A percentile compares a stretch with the other conserved stretches of the same genome.
phyloP scores from a whole-genome alignment of 2,888 invertebrate species.

The Rhabditoides inermis region DNA sequence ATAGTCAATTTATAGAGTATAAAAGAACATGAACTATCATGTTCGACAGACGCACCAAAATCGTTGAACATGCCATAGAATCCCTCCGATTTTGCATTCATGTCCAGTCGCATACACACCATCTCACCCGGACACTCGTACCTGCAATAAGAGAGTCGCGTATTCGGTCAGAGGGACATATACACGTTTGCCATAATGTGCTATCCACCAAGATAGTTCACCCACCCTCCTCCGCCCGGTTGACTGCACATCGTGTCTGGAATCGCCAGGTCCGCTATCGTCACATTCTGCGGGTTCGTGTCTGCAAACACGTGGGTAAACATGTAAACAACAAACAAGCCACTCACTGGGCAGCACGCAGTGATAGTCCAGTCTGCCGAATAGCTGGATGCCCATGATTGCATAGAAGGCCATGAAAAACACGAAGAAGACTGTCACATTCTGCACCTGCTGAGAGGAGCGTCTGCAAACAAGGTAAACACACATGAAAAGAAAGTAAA shows the following conservation, averaged over 20 bases:
- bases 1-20: too few species aligned
- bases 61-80: slow-evolving; percentile 93
- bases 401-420: slow-evolving; percentile 99
- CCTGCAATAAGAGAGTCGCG: slow-evolving; percentile 61
- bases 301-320: slow-evolving; percentile 13
- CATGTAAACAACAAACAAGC: not conserved
- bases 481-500: slow-evolving; percentile 5
- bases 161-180: not conserved
- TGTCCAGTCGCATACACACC: slow-evolving; percentile 85
- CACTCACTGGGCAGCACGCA: slow-evolving; percentile 70
- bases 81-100: slow-evolving; percentile 80
- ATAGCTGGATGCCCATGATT: slow-evolving; percentile 93
- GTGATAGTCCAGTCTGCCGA: slow-evolving; percentile 92
- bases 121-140: slow-evolving; percentile 91
- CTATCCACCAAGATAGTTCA: not conserved
- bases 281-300: slow-evolving; percentile 61
- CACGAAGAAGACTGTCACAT: slow-evolving; percentile 94
- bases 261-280: slow-evolving; percentile 87
- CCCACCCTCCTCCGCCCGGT: slow-evolving; percentile 36
- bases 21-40: not conserved
- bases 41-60: slow-evolving; percentile 10
- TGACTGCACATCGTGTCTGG: slow-evolving; percentile 85
- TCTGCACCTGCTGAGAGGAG: slow-evolving; percentile 98
- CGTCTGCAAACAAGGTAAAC: slow-evolving; percentile 65
- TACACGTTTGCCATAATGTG: not conserved